These are phyloP conservation scores for Cantharis flavilabris DNA, from an alignment of 2,888 invertebrate genomes.

Conservation along the genomic window DNA sequence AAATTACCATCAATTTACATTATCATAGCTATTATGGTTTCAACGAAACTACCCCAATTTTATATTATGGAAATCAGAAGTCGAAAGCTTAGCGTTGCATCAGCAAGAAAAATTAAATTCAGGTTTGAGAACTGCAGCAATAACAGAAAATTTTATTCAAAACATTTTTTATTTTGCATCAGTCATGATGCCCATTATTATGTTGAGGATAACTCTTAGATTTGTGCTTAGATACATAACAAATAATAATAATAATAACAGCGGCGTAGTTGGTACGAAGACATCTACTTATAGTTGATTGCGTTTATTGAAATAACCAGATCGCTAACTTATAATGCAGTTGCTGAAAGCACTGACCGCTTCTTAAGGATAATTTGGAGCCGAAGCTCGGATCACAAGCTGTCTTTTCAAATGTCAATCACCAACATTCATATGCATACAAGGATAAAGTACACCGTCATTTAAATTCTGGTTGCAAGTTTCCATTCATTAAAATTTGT, in stretches of 20 bases:
- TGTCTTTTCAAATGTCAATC: conserved; percentile 44
- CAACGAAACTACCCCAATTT: not conserved
- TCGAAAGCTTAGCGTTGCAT: no score
- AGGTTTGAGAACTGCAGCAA: not conserved
- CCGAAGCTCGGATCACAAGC: conserved; percentile 33
- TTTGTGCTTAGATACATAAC: not conserved
- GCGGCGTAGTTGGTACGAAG: not conserved
- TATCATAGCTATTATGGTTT: conserved; percentile 24
- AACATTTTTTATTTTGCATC: not conserved
- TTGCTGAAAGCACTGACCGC: conserved; percentile 33
- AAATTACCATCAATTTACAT: conserved; percentile 20
- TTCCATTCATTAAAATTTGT: not conserved
- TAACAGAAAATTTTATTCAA: not conserved
- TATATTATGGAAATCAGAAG: not conserved
- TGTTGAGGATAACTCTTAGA: not conserved
- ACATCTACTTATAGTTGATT: conserved; percentile 10
- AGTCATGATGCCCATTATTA: not conserved
- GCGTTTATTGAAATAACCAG: conserved; percentile 22
- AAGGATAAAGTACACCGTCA: not conserved
- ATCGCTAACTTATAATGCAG: conserved; percentile 34
- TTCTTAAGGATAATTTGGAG: conserved; percentile 29
- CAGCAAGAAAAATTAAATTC: no score
- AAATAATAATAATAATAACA: not conserved
- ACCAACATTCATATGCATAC: conserved; percentile 20
- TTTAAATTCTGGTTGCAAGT: not conserved